Conservation (phyloP, 2,113 vertebrate species). For the Ramphastos sulfuratus region DNA sequence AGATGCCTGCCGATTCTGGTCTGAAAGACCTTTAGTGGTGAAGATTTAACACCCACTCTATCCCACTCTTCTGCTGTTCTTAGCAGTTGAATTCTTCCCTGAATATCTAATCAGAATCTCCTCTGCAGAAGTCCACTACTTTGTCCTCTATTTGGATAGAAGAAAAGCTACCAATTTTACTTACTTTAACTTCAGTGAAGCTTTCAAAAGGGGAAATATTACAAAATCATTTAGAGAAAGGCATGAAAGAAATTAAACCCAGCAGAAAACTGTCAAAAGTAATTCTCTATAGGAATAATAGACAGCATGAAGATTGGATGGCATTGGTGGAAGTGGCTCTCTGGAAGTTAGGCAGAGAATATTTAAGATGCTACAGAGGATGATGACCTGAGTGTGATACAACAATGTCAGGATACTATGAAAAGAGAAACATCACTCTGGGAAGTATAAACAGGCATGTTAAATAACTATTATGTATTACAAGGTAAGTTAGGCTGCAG, state of each 20-base stretch:
- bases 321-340: background rate
- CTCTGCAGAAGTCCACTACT: conserved; percentile 27
- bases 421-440: background rate
- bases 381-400: background rate
- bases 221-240: background rate
- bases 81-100: conserved; percentile 10
- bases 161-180: background rate
- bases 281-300: background rate
- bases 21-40: conserved; percentile 42
- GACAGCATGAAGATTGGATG: background rate
- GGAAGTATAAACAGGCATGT: background rate
- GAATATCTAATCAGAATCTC: conserved; percentile 43
- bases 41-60: conserved; percentile 60
- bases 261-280: background rate
- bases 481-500: background rate
- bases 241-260: background rate
- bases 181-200: background rate
- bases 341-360: background rate
- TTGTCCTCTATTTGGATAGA: background rate
- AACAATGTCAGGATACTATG: background rate
- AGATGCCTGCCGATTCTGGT: conserved; percentile 54
- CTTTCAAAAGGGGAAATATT: background rate
- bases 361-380: background rate
- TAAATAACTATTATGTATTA: background rate
- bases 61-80: conserved; percentile 66